A percentile compares a stretch with the other conserved stretches of the same genome.
Evolutionary conservation across 2,888 invertebrate species (phyloP).

Genomic region (Temnothorax rugatulus): DNA sequence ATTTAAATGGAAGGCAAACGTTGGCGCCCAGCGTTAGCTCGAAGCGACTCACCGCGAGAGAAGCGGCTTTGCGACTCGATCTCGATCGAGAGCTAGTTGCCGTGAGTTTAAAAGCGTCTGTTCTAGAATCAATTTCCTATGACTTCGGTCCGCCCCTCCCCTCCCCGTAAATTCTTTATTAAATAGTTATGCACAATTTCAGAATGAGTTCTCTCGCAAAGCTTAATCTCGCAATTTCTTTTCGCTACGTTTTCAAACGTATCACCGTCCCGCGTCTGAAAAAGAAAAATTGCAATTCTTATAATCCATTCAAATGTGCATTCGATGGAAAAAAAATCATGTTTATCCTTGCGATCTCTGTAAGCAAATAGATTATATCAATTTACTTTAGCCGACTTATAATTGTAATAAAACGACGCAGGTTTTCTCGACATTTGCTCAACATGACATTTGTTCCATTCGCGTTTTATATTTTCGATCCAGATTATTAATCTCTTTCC

Average conservation of each 20-base stretch:
- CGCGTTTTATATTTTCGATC: neutral
- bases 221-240: neutral
- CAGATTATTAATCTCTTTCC: constrained; percentile 8
- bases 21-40: constrained; percentile 55
- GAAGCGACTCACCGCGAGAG: constrained; percentile 47
- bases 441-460: neutral
- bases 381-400: neutral
- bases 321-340: neutral
- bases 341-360: neutral
- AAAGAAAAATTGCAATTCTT: neutral
- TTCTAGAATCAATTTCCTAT: constrained; percentile 33
- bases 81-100: constrained; percentile 28
- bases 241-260: neutral
- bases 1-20: constrained; percentile 76
- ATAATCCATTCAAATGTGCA: neutral
- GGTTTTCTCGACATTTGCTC: neutral
- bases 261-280: neutral
- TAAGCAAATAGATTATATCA: neutral
- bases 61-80: constrained; percentile 35
- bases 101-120: constrained; percentile 42
- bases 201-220: neutral
- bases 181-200: constrained; percentile 4
- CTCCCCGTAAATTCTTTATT: neutral
- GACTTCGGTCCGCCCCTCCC: neutral
- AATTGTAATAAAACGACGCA: neutral